phyloP scores from a whole-genome alignment of 1,140 invertebrate genomes.

The Ostrea denselamellosa region DNA sequence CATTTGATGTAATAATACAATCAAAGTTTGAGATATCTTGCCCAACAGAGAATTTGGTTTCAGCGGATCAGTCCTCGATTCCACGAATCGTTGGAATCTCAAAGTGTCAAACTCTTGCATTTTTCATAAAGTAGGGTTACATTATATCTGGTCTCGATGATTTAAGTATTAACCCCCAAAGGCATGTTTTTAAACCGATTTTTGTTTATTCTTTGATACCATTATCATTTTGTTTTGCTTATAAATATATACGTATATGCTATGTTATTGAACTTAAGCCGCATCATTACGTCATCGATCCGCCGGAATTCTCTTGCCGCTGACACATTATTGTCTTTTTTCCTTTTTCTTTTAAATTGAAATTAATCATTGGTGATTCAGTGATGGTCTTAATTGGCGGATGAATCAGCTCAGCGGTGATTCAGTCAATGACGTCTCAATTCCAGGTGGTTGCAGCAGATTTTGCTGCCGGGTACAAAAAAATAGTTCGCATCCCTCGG shows the following conservation, averaged over 20 bases:
- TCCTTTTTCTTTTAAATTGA: slow-evolving; percentile 36
- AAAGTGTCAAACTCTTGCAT: slow-evolving; percentile 17
- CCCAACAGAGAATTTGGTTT: slow-evolving; percentile 10
- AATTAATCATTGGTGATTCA: slow-evolving; percentile 39
- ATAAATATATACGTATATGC: neutral
- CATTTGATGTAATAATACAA: slow-evolving; percentile 34
- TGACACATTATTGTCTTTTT: slow-evolving; percentile 22
- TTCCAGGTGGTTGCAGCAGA: slow-evolving; percentile 31
- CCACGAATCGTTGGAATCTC: neutral
- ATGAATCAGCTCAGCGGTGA: slow-evolving; percentile 23
- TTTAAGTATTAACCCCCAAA: neutral
- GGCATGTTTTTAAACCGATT: neutral
- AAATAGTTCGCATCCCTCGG: neutral
- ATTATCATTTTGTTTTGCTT: neutral
- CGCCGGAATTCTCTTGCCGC: neutral
- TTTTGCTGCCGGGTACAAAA: neutral
- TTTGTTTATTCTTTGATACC: neutral
- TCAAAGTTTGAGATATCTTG: slow-evolving; percentile 31
- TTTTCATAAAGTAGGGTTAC: neutral
- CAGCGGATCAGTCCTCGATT: neutral
- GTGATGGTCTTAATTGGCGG: slow-evolving; percentile 15
- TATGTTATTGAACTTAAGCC: neutral
- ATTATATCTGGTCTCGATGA: neutral
- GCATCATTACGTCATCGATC: slow-evolving; percentile 20
- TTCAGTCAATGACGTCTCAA: slow-evolving; percentile 13